Percentiles rank a stretch among this genome's conserved stretches.
These are phyloP conservation scores for Caenorhabditis macrosperma DNA, from an alignment of 2,888 invertebrate species.

Conservation along the genomic window DNA sequence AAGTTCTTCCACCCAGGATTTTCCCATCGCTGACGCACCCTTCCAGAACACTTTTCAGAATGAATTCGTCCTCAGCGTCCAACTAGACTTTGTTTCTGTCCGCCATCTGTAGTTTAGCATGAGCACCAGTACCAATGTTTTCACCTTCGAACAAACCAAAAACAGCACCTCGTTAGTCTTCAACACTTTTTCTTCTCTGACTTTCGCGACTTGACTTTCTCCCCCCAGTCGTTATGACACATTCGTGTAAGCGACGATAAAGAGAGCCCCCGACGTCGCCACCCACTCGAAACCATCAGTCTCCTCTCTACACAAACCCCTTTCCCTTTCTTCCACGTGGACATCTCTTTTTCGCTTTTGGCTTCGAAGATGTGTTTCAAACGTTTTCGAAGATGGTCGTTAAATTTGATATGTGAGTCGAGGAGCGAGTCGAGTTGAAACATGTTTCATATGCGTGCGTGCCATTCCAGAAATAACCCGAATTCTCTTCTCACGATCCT, in stretches of 20 bases:
- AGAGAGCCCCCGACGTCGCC: constrained; percentile 14
- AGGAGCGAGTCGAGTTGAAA: constrained; percentile 28
- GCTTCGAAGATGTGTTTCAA: background rate
- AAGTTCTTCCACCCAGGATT: background rate
- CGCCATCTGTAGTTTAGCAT: too few relatives aligned
- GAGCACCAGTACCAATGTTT: background rate
- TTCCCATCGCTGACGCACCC: background rate
- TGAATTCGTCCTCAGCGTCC: too few relatives aligned
- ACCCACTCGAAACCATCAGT: constrained; percentile 14
- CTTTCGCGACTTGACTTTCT: too few relatives aligned
- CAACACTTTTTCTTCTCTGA: background rate
- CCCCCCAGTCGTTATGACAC: background rate
- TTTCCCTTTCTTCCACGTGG: constrained; percentile 35
- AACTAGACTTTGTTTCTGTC: background rate
- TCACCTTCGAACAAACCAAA: background rate
- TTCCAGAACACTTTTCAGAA: too few relatives aligned
- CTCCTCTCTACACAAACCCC: constrained; percentile 16
- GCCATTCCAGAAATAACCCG: background rate
- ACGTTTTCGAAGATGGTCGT: constrained; percentile 32
- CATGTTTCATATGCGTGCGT: constrained; percentile 18
- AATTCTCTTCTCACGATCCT: constrained; percentile 5
- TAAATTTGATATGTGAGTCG: constrained; percentile 27
- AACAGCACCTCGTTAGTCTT: background rate
- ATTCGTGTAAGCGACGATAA: background rate
- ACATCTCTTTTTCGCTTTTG: constrained; percentile 1